Evolutionary conservation across 1,140 invertebrate species (phyloP).

Genomic region (Adoxophyes honmai): DNA sequence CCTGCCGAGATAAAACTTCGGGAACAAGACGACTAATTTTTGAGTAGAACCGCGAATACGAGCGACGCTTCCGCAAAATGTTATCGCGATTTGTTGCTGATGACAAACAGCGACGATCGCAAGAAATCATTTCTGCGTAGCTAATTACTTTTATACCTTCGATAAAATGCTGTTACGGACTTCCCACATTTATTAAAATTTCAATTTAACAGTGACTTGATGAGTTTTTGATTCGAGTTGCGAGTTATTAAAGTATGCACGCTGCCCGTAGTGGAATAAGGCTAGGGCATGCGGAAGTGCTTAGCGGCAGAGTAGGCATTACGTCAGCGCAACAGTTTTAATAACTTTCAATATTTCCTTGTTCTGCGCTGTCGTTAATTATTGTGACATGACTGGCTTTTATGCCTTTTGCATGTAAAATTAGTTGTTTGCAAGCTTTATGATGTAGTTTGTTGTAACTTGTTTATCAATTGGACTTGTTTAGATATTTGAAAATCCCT

Average conservation of each 20-base stretch:
- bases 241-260: background rate
- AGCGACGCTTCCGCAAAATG: slow-evolving; percentile 53
- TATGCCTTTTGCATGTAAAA: slow-evolving; percentile 16
- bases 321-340: slow-evolving; percentile 71
- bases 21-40: slow-evolving; percentile 67
- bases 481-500: slow-evolving; percentile 5
- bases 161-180: too few species aligned
- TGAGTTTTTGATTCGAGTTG: background rate
- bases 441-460: background rate
- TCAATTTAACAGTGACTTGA: background rate
- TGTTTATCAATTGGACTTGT: slow-evolving; percentile 1
- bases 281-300: slow-evolving; percentile 65
- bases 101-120: slow-evolving; percentile 16
- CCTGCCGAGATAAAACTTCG: slow-evolving; percentile 72
- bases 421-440: slow-evolving; percentile 18
- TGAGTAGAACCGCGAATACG: slow-evolving; percentile 41
- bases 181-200: background rate
- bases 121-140: too few species aligned
- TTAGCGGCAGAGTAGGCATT: slow-evolving; percentile 47
- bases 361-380: slow-evolving; percentile 44
- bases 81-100: slow-evolving; percentile 33
- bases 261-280: background rate
- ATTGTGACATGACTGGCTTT: slow-evolving; percentile 28
- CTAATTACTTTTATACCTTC: too few species aligned
- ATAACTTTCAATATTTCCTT: slow-evolving; percentile 68